Evolutionary conservation across 2,888 invertebrate genomes (phyloP), one percentile per base, ranked within the genome.

Genomic region (Plemyria rubiginata): DNA sequence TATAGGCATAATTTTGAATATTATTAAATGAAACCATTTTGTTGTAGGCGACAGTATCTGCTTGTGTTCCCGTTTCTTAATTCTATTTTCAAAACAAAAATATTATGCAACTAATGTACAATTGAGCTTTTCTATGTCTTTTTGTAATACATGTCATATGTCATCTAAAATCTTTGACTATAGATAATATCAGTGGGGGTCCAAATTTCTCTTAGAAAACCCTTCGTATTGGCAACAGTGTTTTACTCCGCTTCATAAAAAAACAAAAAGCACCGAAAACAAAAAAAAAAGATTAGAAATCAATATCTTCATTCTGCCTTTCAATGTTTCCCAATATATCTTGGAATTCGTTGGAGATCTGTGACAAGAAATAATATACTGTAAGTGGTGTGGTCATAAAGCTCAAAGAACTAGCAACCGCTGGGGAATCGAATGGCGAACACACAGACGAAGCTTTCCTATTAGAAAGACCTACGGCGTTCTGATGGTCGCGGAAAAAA

Each of bases 281-380:
- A 41, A 43, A 45, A 6, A 11, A 38, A 46, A 7, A 16, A 6
- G 29, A 28, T 61, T 59, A 62, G 0, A 29, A 36, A 9, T 36
- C 48, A 12, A 53, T 50, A 13, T 56, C 54, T 8, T 67, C 29
- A 11, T 59, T 60, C 0, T 63, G 53, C 4, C 63, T 65, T 58
- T 82, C 81, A 4, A 83, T 70, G 15, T 72, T 60, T 5, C 70
- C 69, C 46, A 85, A 66, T 55, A 84, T 75, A 0, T 78, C 76
- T 60, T 81, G 74, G 2, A 84, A 74, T 12, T 82, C 82, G 2
- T 70, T 65, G 0, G 77, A 70, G 13, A 72, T 67, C 84, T 83
- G 81, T 8, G 80, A 8, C 11, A 80, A 43, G 43, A 9, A 52
- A 60, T 9, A 38, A 40, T 8, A 54, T 29, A 15, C 9, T 9